Evolutionary conservation across 2,888 invertebrate genomes (phyloP).

Genomic region (Microplitis deprimator): DNA sequence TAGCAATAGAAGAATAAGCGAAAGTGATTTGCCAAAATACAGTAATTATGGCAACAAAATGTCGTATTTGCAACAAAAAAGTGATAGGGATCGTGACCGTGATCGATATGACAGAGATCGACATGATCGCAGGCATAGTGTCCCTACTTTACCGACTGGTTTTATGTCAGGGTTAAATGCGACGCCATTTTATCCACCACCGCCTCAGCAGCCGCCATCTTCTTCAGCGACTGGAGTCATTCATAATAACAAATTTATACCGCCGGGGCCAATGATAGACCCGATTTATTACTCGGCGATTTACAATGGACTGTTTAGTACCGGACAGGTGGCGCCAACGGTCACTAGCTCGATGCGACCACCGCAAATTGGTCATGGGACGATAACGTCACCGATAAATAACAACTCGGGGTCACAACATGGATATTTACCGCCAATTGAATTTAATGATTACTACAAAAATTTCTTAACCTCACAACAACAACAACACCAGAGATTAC

Average conservation of each 20-base stretch:
- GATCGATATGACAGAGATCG: background rate
- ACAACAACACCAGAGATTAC: conserved; percentile 66
- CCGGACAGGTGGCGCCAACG: conserved; percentile 49
- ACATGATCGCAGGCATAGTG: conserved; percentile 58
- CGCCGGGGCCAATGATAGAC: conserved; percentile 68
- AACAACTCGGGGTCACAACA: no score
- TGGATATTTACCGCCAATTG: conserved; percentile 59
- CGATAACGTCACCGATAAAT: no score
- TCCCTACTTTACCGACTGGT: conserved; percentile 62
- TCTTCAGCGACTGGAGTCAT: conserved; percentile 21
- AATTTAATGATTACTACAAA: conserved; percentile 73
- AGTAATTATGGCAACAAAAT: conserved; percentile 42
- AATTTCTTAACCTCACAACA: conserved; percentile 73
- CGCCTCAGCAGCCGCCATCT: background rate
- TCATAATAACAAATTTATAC: conserved; percentile 68
- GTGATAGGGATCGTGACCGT: conserved; percentile 46
- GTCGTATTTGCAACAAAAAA: conserved; percentile 48
- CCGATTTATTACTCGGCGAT: conserved; percentile 73
- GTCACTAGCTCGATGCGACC: no score
- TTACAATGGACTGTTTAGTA: conserved; percentile 70
- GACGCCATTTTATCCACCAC: conserved; percentile 25
- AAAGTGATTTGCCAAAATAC: conserved; percentile 42
- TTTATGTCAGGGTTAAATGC: conserved; percentile 59
- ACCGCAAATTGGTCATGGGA: no score
- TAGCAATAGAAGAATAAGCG: conserved; percentile 44